Conservation (phyloP, 2,888 invertebrate genomes). For the Eupsilia transversa region DNA sequence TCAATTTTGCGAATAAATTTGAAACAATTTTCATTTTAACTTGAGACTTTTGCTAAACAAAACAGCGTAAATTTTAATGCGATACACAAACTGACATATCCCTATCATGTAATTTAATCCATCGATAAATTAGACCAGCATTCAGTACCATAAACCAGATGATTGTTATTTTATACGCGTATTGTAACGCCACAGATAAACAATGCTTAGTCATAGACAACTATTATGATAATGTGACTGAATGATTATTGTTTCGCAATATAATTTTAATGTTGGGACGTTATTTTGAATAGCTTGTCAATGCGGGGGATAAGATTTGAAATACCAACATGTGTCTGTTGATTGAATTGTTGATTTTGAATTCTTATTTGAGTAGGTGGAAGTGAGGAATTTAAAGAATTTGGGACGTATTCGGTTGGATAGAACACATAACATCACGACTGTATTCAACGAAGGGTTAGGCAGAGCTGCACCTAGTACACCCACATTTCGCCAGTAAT, state of each 20-base stretch:
- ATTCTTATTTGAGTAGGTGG: constrained; percentile 10
- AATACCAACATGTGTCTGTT: not conserved
- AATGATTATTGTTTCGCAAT: constrained; percentile 57
- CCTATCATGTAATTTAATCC: constrained; percentile 47
- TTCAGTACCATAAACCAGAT: constrained; percentile 55
- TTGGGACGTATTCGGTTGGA: not conserved
- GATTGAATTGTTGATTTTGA: constrained; percentile 30
- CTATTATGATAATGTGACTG: constrained; percentile 56
- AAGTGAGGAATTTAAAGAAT: constrained; percentile 7
- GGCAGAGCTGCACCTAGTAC: too few species aligned
- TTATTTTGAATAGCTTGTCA: constrained; percentile 54
- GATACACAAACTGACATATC: not conserved
- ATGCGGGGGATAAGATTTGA: constrained; percentile 11
- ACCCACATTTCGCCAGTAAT: not conserved
- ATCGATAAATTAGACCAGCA: constrained; percentile 23
- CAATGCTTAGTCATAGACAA: constrained; percentile 60
- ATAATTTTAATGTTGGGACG: constrained; percentile 35
- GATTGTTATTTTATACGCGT: constrained; percentile 60
- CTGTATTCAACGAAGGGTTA: not conserved
- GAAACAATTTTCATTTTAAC: not conserved
- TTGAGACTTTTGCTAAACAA: not conserved
- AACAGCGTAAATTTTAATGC: not conserved
- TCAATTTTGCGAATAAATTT: not conserved
- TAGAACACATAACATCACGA: too few species aligned
- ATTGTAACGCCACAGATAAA: constrained; percentile 57